Base-by-base conservation (phyloP, 2,113 vertebrate species). In the Talpa occidentalis region DNA sequence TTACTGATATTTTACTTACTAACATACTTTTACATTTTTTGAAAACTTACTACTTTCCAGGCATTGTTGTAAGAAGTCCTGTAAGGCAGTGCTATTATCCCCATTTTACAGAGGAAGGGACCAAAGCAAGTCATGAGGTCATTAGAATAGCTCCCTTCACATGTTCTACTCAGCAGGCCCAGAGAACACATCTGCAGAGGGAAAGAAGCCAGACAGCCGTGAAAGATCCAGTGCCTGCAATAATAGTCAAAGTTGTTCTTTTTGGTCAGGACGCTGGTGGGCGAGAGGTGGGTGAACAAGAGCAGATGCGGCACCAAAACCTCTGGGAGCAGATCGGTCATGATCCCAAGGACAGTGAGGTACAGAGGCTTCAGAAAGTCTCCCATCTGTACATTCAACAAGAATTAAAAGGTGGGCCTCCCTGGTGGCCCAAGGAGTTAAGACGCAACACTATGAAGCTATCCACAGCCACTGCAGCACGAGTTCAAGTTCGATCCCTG, bases 101-200 rank as follows among this genome's bases (percentile, higher is more conserved):
- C 44, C 67, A 78, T 60, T 82, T 88, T 87, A 90, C 17, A 64
- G 35, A 59, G 22, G 28, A 72, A 24, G 21, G 37, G 88, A 88
- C 90, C 47, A 26, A 78, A 77, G 44, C 40, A 88, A 91, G 78
- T 37, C 79, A 91, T 88, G 40, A 56, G 49, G 28, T 54, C 54
- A 40, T 12, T 35, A 86, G 47, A 8, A 67, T 21, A 67, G 79
- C 40, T 47, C 77, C 52, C 24, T 42, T 86, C 28, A 10, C 9
- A 5, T 37, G 40, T 15, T 0, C 2, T 0, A 1, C 26, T 22
- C 32, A 22, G 17, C 5, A 19, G 62, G 74, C 56, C 40, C 9
- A 22, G 67, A 49, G 32, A 24, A 67, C 0, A 6, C 10, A 26
- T n/a, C 37, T 32, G 15, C 37, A 32, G 19, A 19, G 24, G 17